Percentiles rank a stretch among this genome's conserved stretches.
phyloP scores from a whole-genome alignment of 2,888 invertebrate species.

The Cantharis nigra region DNA sequence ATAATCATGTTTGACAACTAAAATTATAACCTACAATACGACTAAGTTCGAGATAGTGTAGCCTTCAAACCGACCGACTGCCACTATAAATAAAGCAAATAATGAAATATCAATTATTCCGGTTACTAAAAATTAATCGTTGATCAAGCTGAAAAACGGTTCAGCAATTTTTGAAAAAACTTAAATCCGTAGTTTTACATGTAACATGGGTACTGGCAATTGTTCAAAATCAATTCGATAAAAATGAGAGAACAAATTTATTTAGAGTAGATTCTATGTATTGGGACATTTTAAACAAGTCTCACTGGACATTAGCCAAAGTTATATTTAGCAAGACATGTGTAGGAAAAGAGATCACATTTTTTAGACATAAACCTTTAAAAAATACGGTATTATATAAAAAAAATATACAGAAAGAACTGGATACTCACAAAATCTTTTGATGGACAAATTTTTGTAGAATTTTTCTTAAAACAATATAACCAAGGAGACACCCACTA shows the following conservation, averaged over 20 bases:
- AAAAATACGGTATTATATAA: neutral
- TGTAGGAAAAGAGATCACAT: constrained; percentile 37
- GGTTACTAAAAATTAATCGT: neutral
- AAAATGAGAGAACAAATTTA: constrained; percentile 19
- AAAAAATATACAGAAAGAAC: neutral
- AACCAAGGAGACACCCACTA: constrained; percentile 26
- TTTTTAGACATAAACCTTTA: constrained; percentile 13
- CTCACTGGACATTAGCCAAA: constrained; percentile 43
- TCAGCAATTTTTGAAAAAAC: neutral
- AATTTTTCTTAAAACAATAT: constrained; percentile 30
- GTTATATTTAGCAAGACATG: constrained; percentile 48
- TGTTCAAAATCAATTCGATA: constrained; percentile 25
- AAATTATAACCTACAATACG: neutral
- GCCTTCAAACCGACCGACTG: neutral
- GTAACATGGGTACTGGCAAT: constrained; percentile 21
- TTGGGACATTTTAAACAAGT: constrained; percentile 16
- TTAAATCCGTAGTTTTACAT: constrained; percentile 6
- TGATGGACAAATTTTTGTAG: constrained; percentile 43
- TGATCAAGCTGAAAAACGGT: neutral
- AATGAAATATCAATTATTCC: neutral
- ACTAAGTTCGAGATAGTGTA: neutral
- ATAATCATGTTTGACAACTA: neutral
- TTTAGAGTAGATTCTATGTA: constrained; percentile 9
- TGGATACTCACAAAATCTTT: constrained; percentile 45
- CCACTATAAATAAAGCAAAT: neutral